Conservation (phyloP, 1,140 invertebrate species). For the Leptinotarsa lineolata region DNA sequence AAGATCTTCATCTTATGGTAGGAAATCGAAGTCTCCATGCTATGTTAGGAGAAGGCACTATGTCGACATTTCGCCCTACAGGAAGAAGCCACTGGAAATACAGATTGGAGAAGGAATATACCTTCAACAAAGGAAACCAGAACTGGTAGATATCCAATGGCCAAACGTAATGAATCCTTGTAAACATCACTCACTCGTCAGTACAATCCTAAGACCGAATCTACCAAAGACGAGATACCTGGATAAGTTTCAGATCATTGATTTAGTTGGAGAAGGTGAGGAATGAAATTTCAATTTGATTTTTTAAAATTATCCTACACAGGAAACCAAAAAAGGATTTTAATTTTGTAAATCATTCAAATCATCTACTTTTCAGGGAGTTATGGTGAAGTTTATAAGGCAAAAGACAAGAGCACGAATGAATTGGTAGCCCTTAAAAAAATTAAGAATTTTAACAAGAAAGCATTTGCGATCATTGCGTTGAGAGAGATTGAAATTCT, state of each 20-base stretch:
- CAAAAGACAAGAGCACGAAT: slow-evolving; percentile 81
- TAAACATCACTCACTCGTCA: slow-evolving; percentile 61
- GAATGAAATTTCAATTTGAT: background rate
- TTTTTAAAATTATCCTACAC: no score
- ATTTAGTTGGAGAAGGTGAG: slow-evolving; percentile 97
- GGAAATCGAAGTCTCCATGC: no score
- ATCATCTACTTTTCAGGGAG: slow-evolving; percentile 57
- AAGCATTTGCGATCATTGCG: slow-evolving; percentile 99
- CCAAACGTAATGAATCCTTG: slow-evolving; percentile 67
- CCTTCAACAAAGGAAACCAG: no score
- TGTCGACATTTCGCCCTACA: no score
- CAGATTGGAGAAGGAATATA: no score
- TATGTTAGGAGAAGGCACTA: no score
- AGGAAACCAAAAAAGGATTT: no score
- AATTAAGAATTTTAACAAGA: slow-evolving; percentile 97
- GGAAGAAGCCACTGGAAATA: no score
- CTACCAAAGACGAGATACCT: slow-evolving; percentile 88
- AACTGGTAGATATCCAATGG: slow-evolving; percentile 48
- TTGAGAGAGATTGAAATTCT: slow-evolving; percentile 99
- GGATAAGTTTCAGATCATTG: slow-evolving; percentile 91
- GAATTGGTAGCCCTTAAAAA: slow-evolving; percentile 96
- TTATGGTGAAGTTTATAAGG: slow-evolving; percentile 99
- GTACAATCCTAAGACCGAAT: slow-evolving; percentile 61
- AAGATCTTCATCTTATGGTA: no score
- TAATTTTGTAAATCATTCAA: background rate